Conservation (phyloP, 1,140 invertebrate species). For the Drosophila nigrodunni region DNA sequence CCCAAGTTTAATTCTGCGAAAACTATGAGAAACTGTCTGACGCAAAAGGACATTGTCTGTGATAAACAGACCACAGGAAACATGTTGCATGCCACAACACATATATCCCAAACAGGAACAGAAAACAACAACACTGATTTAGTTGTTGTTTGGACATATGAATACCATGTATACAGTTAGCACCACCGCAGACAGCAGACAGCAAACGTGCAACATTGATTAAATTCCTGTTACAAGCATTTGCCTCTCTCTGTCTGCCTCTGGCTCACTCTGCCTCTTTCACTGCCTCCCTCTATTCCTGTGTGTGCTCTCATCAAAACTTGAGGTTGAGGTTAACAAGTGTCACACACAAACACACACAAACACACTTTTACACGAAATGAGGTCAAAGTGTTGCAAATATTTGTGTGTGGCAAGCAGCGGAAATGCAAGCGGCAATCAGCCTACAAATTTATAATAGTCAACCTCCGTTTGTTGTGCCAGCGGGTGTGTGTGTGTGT, state of each 20-base stretch:
- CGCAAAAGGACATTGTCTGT: slow-evolving; percentile 6
- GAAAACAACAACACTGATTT: slow-evolving; percentile 40
- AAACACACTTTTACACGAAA: slow-evolving; percentile 41
- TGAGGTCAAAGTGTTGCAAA: slow-evolving; percentile 57
- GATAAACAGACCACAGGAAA: slow-evolving; percentile 42
- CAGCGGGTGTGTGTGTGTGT: slow-evolving; percentile 6
- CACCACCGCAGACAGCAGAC: slow-evolving; percentile 23
- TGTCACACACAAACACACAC: slow-evolving; percentile 52
- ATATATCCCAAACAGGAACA: slow-evolving; percentile 2
- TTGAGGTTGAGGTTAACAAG: slow-evolving; percentile 64
- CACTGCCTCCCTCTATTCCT: slow-evolving; percentile 34
- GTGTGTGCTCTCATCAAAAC: slow-evolving; percentile 59
- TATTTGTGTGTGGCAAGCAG: slow-evolving; percentile 7
- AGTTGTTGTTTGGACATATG: slow-evolving; percentile 28
- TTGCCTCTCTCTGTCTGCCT: background rate
- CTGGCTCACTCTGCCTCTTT: background rate
- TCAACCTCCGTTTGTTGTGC: slow-evolving; percentile 5
- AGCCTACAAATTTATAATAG: slow-evolving; percentile 65
- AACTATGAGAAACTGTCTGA: slow-evolving; percentile 14
- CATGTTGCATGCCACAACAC: slow-evolving; percentile 10
- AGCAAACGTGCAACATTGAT: slow-evolving; percentile 64
- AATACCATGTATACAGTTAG: slow-evolving; percentile 4
- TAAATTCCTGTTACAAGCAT: slow-evolving; percentile 42
- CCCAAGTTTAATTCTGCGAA: slow-evolving; percentile 41
- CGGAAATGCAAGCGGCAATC: slow-evolving; percentile 76